These are phyloP conservation scores for Xestia sexstrigata DNA, from an alignment of 2,888 invertebrate species.

Conservation along the genomic window DNA sequence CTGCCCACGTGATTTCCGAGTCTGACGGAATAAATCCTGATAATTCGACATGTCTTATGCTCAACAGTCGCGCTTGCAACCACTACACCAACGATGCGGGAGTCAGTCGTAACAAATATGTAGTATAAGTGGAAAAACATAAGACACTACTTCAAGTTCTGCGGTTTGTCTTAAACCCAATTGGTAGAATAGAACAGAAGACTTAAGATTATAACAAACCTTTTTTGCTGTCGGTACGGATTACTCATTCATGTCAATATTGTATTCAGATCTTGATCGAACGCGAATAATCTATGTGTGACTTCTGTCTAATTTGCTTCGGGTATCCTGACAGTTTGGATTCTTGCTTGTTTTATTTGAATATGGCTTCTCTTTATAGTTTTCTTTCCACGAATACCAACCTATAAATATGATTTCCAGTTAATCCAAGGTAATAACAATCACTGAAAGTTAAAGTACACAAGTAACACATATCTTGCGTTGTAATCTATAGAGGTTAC, in stretches of 20 bases:
- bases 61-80: too few species aligned
- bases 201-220: constrained; percentile 42
- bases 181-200: neutral
- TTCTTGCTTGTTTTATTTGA: constrained; percentile 53
- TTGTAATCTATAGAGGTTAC: constrained; percentile 41
- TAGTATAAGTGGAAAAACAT: too few species aligned
- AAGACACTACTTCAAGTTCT: neutral
- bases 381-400: constrained; percentile 46
- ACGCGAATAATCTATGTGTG: constrained; percentile 64
- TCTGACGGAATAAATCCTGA: neutral
- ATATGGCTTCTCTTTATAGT: constrained; percentile 39
- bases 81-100: too few species aligned
- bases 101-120: too few species aligned
- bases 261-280: constrained; percentile 64
- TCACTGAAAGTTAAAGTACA: constrained; percentile 7
- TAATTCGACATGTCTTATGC: neutral
- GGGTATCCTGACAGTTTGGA: constrained; percentile 50
- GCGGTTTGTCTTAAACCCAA: neutral
- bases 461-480: constrained; percentile 17
- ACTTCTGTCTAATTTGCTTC: constrained; percentile 66
- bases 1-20: neutral
- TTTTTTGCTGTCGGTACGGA: constrained; percentile 53
- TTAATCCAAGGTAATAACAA: neutral
- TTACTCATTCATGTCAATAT: constrained; percentile 61
- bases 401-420: constrained; percentile 21